Evolutionary conservation across 2,113 vertebrate genomes (phyloP), one percentile per base, ranked within the genome.

Genomic region (Telmatochromis sp.): DNA sequence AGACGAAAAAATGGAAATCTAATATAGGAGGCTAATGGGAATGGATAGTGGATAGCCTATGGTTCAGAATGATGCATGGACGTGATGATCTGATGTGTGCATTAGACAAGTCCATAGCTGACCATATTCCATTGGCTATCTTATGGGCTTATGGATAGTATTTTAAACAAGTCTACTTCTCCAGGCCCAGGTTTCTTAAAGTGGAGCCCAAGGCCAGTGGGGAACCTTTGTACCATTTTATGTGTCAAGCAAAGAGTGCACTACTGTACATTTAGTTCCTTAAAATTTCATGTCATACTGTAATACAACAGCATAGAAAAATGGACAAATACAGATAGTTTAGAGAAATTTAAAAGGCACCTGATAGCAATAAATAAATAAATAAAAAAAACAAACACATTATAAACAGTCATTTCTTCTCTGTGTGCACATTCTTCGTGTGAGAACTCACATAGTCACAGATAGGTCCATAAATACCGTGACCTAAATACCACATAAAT

Each of bases 1-100:
- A 15, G 1, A 28, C 0, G 0, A 17, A 3, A 14, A 55, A 93
- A 94, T 93, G 84, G 86, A 93, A 94, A 95, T 95, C 86, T 95
- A 93, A 92, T 94, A 89, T 80, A 84, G 86, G 26, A 80, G 5
- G 83, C 23, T 91, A 93, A 95, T 93, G 87, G 90, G 79, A 94
- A 93, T 81, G 65, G 91, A 92, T 92, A 78, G 88, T 80, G 82
- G 86, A 73, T 89, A 90, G 93, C 91, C 89, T 83, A 33, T 58
- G 51, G 82, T 91, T 93, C 65, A 90, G n/a, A 60, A 55, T 63
- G 63, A 83, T 82, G 54, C 50, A 40, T 42, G 33, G n/a, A 11
- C 60, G 12, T 81, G 84, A 90, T 85, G 83, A 90, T 91, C 87
- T 85, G 78, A 86, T 45, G 10, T 89, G 47, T 90, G 80, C 42